Conservation (phyloP, 2,888 invertebrate genomes). For the Ormia ochracea region DNA sequence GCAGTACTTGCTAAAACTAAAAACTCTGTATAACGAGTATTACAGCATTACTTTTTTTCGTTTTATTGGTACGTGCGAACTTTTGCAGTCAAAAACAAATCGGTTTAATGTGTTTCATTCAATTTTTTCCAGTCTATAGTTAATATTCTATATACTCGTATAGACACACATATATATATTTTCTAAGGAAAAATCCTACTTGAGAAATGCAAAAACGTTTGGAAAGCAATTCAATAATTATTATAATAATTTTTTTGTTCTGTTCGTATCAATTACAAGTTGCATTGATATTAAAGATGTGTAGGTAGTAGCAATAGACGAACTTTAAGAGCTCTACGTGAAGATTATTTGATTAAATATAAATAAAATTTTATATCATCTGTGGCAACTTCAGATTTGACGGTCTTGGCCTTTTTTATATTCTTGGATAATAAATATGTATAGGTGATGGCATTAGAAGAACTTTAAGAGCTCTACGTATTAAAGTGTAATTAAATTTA, state of each 20-base stretch:
- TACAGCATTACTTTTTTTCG: constrained; percentile 13
- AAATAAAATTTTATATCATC: neutral
- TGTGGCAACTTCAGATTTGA: too few species aligned
- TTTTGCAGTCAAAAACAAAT: constrained; percentile 58
- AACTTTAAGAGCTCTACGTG: neutral
- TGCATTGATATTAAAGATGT: neutral
- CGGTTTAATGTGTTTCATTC: constrained; percentile 38
- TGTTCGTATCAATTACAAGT: constrained; percentile 47
- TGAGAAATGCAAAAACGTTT: constrained; percentile 37
- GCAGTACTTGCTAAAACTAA: constrained; percentile 45
- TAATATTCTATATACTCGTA: neutral
- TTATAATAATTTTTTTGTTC: constrained; percentile 30
- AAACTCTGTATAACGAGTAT: neutral
- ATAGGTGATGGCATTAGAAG: too few species aligned
- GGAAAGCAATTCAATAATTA: constrained; percentile 34
- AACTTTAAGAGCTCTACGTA: too few species aligned
- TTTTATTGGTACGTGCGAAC: constrained; percentile 56
- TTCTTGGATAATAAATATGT: too few species aligned
- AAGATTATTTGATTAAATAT: neutral
- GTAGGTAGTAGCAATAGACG: neutral
- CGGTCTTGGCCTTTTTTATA: too few species aligned
- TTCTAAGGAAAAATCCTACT: constrained; percentile 49
- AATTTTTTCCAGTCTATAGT: neutral
- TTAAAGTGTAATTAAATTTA: too few species aligned
- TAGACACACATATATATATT: constrained; percentile 2